A percentile compares a stretch with the other conserved stretches of the same genome.
Conservation (phyloP, 2,888 invertebrate species). For the Dasysyrphus tricinctus region DNA sequence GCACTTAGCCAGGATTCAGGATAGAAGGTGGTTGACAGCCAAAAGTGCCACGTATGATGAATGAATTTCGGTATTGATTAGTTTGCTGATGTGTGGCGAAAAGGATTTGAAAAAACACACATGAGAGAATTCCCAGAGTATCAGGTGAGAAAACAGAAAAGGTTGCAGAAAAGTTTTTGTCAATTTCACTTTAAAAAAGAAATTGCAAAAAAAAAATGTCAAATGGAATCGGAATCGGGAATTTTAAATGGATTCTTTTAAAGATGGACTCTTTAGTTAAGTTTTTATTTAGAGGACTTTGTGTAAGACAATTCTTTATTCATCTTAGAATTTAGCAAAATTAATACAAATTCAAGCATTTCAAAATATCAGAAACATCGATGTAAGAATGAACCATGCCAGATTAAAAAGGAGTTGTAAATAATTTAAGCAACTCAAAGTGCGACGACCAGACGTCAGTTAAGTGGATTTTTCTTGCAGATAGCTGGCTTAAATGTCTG, state of each 20-base stretch:
- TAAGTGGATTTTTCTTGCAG: conserved; percentile 1
- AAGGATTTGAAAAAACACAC: conserved; percentile 35
- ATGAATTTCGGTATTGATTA: conserved; percentile 68
- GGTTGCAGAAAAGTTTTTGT: conserved; percentile 54
- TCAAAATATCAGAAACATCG: neutral
- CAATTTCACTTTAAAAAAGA: conserved; percentile 37
- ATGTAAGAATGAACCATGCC: conserved; percentile 4
- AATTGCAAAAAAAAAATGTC: conserved; percentile 21
- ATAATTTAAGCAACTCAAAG: conserved; percentile 45
- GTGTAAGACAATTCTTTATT: neutral
- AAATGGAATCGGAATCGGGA: conserved; percentile 3
- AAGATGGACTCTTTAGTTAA: neutral
- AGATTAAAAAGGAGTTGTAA: conserved; percentile 7
- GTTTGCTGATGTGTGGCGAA: conserved; percentile 50
- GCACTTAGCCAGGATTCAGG: conserved; percentile 18
- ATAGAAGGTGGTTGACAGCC: conserved; percentile 63
- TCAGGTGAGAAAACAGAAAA: conserved; percentile 40
- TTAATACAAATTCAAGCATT: neutral
- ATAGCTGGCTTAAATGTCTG: conserved; percentile 13
- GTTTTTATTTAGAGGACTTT: neutral
- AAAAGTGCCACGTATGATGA: conserved; percentile 63
- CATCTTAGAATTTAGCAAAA: neutral
- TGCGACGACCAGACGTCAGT: conserved; percentile 24
- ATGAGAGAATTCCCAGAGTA: conserved; percentile 27
- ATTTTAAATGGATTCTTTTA: neutral